Evolutionary conservation across 92 coral and sea anemone genomes (phyloP).

Genomic region (Metridium senile): DNA sequence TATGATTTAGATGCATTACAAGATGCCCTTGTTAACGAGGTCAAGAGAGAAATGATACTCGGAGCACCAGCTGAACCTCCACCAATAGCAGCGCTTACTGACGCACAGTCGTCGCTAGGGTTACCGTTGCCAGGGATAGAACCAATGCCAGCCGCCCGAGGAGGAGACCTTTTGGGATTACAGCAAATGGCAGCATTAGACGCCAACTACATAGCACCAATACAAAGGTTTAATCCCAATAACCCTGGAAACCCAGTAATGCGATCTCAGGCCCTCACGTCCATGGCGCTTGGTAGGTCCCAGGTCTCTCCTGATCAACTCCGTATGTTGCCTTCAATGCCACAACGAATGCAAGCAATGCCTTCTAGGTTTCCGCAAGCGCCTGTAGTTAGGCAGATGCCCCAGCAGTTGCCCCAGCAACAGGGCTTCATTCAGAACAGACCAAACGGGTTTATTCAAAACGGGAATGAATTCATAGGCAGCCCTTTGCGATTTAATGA

Average conservation of each 20-base stretch:
- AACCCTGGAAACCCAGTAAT: background rate
- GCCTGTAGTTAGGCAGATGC: slow-evolving; percentile 1
- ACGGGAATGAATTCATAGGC: background rate
- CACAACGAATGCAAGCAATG: background rate
- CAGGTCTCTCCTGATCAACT: slow-evolving; percentile 23
- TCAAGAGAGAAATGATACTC: slow-evolving; percentile 69
- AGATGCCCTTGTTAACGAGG: slow-evolving; percentile 36
- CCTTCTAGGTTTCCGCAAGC: slow-evolving; percentile 4
- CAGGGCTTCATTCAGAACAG: background rate
- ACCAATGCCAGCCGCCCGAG: background rate
- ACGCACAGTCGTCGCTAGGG: slow-evolving; percentile 36
- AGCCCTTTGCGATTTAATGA: slow-evolving; percentile 6
- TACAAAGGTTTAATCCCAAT: slow-evolving; percentile 1
- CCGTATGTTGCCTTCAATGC: slow-evolving; percentile 10
- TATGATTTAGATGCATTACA: slow-evolving; percentile 34
- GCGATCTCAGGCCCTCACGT: background rate
- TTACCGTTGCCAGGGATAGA: slow-evolving; percentile 35
- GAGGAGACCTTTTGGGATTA: slow-evolving; percentile 10
- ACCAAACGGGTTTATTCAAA: background rate
- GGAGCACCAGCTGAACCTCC: slow-evolving; percentile 41
- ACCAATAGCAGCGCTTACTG: slow-evolving; percentile 30
- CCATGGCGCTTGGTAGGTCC: slow-evolving; percentile 13
- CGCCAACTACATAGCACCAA: slow-evolving; percentile 31
- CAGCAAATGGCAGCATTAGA: slow-evolving; percentile 6
- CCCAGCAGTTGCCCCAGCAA: slow-evolving; percentile 1